Percentiles rank a stretch among this genome's conserved stretches.
These are phyloP conservation scores for Augochlora pura DNA, from an alignment of 1,140 invertebrate species.

Conservation along the genomic window DNA sequence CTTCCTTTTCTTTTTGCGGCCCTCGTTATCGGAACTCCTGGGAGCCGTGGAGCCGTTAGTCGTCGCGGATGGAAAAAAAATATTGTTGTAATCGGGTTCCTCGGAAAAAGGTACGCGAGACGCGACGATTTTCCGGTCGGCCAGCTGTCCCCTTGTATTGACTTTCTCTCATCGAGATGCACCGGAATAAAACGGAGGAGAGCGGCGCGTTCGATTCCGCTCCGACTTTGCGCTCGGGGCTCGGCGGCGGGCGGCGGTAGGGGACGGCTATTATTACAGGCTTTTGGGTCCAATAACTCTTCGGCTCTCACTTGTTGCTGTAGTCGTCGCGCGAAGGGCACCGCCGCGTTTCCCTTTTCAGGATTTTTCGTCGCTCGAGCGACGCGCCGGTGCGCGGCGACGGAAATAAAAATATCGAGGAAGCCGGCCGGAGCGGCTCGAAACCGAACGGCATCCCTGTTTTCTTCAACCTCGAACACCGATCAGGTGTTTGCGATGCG, in stretches of 20 bases:
- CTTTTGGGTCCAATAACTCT: conserved; percentile 50
- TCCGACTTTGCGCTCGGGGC: conserved; percentile 8
- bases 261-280: conserved; percentile 41
- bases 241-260: not conserved
- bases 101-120: conserved; percentile 7
- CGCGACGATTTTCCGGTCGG: conserved; percentile 30
- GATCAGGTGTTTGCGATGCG: too few relatives aligned
- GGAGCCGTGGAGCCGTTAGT: not conserved
- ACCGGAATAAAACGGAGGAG: conserved; percentile 29
- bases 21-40: not conserved
- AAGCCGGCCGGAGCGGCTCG: too few relatives aligned
- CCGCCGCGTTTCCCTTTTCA: conserved; percentile 18
- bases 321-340: conserved; percentile 6
- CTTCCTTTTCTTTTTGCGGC: not conserved
- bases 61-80: not conserved
- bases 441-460: too few relatives aligned
- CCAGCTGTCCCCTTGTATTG: conserved; percentile 10
- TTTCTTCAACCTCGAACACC: too few relatives aligned
- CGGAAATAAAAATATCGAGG: too few relatives aligned
- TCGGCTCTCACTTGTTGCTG: conserved; percentile 49
- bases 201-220: conserved; percentile 36
- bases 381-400: not conserved
- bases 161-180: conserved; percentile 40
- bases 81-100: conserved; percentile 18
- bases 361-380: conserved; percentile 4